A percentile compares a stretch with the other conserved stretches of the same genome.
Evolutionary conservation across 2,797 vertebrate genomes (phyloP).

Genomic region (Mormyrus proboscirostris): DNA sequence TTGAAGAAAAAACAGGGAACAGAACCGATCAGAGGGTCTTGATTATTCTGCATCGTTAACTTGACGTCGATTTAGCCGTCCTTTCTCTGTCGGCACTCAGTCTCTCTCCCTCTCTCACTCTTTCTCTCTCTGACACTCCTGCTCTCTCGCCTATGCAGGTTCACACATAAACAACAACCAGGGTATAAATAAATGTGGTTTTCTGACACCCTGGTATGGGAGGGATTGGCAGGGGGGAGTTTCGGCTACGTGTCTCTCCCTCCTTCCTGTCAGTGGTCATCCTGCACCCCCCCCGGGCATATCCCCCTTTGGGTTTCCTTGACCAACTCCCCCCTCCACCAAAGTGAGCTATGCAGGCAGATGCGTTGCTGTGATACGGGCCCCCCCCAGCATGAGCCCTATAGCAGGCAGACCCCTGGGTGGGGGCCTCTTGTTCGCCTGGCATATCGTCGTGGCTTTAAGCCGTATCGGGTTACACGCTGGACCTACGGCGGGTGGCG

Average conservation of each 20-base stretch:
- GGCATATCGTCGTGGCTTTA: neutral
- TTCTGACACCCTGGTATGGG: neutral
- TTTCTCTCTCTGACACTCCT: neutral
- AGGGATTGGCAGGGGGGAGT: neutral
- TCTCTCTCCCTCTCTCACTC: neutral
- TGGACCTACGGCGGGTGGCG: neutral
- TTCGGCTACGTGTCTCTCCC: neutral
- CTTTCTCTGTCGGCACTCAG: neutral
- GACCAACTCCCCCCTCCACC: neutral
- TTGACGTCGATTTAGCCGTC: neutral
- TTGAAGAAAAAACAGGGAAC: neutral
- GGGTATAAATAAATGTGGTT: constrained; percentile 11
- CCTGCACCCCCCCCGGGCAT: neutral
- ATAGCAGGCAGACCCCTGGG: neutral
- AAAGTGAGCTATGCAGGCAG: neutral
- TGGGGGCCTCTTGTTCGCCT: neutral
- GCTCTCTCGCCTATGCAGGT: neutral
- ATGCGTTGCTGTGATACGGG: neutral
- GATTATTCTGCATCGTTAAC: neutral
- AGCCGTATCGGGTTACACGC: neutral
- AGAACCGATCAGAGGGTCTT: neutral
- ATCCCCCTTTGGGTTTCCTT: neutral
- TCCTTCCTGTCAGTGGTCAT: constrained; percentile 10
- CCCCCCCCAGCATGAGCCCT: neutral
- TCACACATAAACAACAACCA: neutral